Conservation (phyloP, 1,140 invertebrate genomes). For the Stegodyphus dumicola region DNA sequence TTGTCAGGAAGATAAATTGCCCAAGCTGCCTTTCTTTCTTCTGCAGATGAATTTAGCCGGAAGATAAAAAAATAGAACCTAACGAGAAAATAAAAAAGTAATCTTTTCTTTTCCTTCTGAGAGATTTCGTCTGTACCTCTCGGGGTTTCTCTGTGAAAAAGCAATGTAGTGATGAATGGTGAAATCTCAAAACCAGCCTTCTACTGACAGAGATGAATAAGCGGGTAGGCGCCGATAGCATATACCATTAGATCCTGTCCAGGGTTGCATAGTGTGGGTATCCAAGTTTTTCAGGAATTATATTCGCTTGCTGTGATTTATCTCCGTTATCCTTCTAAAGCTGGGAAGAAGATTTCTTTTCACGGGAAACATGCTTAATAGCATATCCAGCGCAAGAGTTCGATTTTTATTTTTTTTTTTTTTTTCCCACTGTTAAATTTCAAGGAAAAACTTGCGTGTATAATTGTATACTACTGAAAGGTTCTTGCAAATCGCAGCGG, state of each 20-base stretch:
- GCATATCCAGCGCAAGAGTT: no score
- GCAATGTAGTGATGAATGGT: slow-evolving; percentile 32
- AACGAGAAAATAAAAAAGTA: not conserved
- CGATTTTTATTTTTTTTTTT: no score
- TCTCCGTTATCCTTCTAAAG: no score
- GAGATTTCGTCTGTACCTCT: slow-evolving; percentile 19
- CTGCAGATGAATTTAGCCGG: slow-evolving; percentile 37
- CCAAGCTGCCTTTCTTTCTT: not conserved
- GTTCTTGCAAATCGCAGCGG: no score
- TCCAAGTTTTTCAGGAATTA: slow-evolving; percentile 26
- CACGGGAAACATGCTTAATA: no score
- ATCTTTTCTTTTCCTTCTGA: slow-evolving; percentile 1
- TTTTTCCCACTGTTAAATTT: no score
- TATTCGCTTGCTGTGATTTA: not conserved
- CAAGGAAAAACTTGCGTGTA: no score
- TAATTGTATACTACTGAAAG: no score
- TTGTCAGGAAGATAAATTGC: slow-evolving; percentile 14
- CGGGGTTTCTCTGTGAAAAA: not conserved
- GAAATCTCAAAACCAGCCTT: slow-evolving; percentile 1
- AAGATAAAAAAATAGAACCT: slow-evolving; percentile 24
- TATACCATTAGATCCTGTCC: not conserved
- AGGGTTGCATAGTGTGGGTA: not conserved
- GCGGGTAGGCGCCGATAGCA: slow-evolving; percentile 22
- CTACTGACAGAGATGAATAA: slow-evolving; percentile 29
- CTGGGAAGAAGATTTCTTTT: no score